Percentiles rank a stretch among this genome's conserved stretches.
Evolutionary conservation across 2,113 vertebrate species (phyloP).

Genomic region (Prietella phreatophila): DNA sequence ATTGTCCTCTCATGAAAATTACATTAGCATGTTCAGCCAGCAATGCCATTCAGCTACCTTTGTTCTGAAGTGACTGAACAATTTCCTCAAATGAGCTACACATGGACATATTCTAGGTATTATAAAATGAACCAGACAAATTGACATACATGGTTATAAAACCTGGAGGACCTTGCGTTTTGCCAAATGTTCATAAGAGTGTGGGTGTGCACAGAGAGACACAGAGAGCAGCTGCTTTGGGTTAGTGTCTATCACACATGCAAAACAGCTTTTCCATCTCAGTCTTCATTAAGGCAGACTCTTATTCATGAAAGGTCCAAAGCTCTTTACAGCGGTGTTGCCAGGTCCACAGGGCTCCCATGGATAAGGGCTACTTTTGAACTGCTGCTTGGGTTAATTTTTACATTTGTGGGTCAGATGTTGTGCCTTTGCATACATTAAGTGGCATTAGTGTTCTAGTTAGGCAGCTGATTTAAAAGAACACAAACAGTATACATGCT

Average conservation of each 20-base stretch:
- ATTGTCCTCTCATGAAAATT: slow-evolving; percentile 57
- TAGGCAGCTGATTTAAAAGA: too few species aligned
- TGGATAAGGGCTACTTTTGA: background rate
- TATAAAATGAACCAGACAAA: background rate
- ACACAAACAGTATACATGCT: background rate
- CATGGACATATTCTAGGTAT: background rate
- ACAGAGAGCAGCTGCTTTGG: slow-evolving; percentile 9
- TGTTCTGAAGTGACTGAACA: background rate
- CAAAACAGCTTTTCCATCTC: slow-evolving; percentile 21
- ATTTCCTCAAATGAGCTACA: background rate
- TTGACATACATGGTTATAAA: background rate
- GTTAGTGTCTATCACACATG: slow-evolving; percentile 17
- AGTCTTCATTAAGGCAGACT: background rate
- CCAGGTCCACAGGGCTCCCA: background rate
- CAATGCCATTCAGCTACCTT: slow-evolving; percentile 27
- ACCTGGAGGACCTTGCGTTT: background rate
- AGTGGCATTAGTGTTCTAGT: background rate
- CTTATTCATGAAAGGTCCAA: slow-evolving; percentile 18
- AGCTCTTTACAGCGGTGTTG: slow-evolving; percentile 1
- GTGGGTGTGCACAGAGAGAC: slow-evolving; percentile 22
- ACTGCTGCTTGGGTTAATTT: background rate
- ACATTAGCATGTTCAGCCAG: slow-evolving; percentile 47
- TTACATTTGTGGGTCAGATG: background rate
- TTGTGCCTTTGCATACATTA: background rate
- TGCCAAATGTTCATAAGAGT: background rate